Evolutionary conservation across 2,797 vertebrate genomes (phyloP), one percentile per base, ranked within the genome.

Genomic region (Protosalanx chinensis): DNA sequence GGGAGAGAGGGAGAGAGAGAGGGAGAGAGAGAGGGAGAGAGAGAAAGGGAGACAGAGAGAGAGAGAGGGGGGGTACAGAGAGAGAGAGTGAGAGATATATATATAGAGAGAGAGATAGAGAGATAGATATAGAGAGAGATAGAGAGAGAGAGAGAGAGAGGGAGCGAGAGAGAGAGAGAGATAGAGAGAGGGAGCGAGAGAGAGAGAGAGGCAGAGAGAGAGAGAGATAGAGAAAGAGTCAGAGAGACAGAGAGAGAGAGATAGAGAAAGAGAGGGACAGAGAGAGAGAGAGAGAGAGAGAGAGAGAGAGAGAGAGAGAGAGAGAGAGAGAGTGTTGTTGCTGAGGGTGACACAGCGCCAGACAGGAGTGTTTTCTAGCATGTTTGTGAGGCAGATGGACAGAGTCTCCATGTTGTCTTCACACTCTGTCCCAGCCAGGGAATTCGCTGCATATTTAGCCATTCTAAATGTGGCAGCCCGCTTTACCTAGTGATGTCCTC

Each of bases 401-500:
- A 15, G n/a, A 10, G 20, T 61, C 59, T 61, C 20, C 8, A 4
- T 29, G 10, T 23, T 2, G 15, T 59, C n/a, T 12, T 27, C 33
- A 20, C 8, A 56, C 10, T 18, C 4, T 56, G 13, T 4, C 5
- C 5, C 35, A 61, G 41, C 12, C 41, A 46, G 41, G 41, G 41
- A 46, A 46, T 46, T 46, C 0, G 12, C 15, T 0, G 6, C 62
- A 64, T 32, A 67, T 56, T 64, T 29, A 5, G 16, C 2, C 57
- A 8, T 62, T 30, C 20, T 61, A 20, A 20, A 37, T 60, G 10
- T n/a, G 27, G 18, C 8, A 13, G 13, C 33, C 6, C 6, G 49
- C 37, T 51, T 80, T 86, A 98, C 97, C 97, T 96, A 89, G 97
- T 99, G 82, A 99, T 98, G 75, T 99, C 97, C 90, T 99, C 97